Evolutionary conservation across 1,140 invertebrate species (phyloP).

Genomic region (Capitella teleta): DNA sequence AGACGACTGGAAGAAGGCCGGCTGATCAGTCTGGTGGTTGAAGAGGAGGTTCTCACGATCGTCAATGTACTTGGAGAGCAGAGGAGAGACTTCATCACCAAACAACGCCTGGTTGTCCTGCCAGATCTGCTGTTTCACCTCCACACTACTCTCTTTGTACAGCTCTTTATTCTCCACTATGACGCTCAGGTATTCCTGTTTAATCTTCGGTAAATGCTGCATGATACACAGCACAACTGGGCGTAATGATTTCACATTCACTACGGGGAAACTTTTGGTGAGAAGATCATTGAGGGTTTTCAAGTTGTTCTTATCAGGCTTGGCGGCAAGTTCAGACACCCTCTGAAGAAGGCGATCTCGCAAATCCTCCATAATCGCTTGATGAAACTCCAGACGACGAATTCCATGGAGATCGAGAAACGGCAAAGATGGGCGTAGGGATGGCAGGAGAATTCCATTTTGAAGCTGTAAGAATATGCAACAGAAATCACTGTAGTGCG

Average conservation of each 20-base stretch:
- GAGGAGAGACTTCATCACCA: constrained; percentile 91
- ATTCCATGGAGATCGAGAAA: constrained; percentile 87
- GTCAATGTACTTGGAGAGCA: constrained; percentile 58
- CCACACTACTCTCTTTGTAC: constrained; percentile 87
- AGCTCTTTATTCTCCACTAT: constrained; percentile 78
- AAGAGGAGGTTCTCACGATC: constrained; percentile 77
- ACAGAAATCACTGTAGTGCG: background rate
- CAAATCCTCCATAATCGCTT: constrained; percentile 85
- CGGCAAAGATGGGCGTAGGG: constrained; percentile 82
- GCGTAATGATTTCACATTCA: constrained; percentile 77
- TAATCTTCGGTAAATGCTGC: constrained; percentile 83
- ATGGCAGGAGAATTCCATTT: constrained; percentile 88
- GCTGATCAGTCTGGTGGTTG: constrained; percentile 73
- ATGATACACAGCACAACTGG: constrained; percentile 93
- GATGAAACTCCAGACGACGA: constrained; percentile 82
- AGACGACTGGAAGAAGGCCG: constrained; percentile 75
- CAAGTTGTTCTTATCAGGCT: constrained; percentile 57
- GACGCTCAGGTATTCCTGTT: constrained; percentile 80
- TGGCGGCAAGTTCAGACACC: constrained; percentile 75
- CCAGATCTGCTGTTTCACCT: constrained; percentile 96
- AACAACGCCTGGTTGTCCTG: constrained; percentile 92
- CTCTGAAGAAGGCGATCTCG: constrained; percentile 75
- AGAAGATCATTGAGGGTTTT: constrained; percentile 82
- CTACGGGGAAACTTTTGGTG: constrained; percentile 83
- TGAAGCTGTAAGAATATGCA: constrained; percentile 47